phyloP scores from a whole-genome alignment of 2,113 vertebrate species.

The Galeopterus variegatus region DNA sequence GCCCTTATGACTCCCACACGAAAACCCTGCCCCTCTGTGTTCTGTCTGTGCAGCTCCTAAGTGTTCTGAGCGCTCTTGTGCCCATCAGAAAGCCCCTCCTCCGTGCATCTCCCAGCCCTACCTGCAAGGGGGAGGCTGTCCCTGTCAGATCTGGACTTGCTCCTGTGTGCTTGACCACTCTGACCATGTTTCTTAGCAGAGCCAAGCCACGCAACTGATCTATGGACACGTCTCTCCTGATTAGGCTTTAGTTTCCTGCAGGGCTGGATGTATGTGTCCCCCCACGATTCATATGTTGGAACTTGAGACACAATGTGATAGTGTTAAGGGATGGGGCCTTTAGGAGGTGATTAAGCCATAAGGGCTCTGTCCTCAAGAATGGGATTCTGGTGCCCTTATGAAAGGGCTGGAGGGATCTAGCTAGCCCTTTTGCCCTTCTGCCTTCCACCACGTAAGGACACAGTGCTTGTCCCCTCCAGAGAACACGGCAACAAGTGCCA shows the following conservation, averaged over 20 bases:
- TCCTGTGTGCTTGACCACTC: not conserved
- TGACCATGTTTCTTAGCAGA: not conserved
- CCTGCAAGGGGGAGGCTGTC: accelerated
- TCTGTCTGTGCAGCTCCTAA: too few relatives aligned
- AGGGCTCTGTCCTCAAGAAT: not conserved
- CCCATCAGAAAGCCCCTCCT: not conserved
- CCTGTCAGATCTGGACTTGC: not conserved
- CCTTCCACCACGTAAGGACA: not conserved
- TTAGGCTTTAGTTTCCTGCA: not conserved
- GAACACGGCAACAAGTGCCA: not conserved
- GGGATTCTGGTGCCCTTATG: not conserved
- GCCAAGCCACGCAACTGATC: too few relatives aligned
- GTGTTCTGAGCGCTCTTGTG: too few relatives aligned
- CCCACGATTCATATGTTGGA: not conserved
- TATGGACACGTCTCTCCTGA: accelerated
- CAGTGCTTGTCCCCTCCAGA: not conserved
- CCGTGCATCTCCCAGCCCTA: not conserved
- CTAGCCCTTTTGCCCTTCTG: not conserved
- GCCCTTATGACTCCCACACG: too few relatives aligned
- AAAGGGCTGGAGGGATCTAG: not conserved
- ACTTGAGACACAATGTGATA: not conserved
- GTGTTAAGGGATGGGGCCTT: not conserved
- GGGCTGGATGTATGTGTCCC: not conserved
- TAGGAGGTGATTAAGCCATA: not conserved
- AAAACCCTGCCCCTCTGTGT: too few relatives aligned